Evolutionary conservation across 92 coral and sea anemone genomes (phyloP), one percentile per base, ranked within the genome.

Genomic region (Hydrozoanthus gracilis): DNA sequence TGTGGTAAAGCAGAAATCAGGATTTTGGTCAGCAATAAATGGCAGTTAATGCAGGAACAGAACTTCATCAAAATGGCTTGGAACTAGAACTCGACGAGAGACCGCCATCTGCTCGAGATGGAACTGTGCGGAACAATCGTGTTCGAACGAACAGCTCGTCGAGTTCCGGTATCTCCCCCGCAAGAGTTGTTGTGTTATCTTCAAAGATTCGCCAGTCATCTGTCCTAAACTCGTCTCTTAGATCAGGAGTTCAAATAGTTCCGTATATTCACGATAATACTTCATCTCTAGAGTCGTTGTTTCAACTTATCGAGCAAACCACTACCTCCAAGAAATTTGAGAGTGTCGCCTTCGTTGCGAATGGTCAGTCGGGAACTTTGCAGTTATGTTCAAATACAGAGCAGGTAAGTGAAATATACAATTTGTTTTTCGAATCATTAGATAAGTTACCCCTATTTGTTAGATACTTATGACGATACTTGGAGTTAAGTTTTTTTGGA

Each of bases 201-300:
- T 97, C 99, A 12, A 97, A 97, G 89, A 91, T 97, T n/a, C 93
- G 99, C 52, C 98, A 97, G 45, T 90, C 98, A 60, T 51, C 98
- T 10, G 92, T 91, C 48, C 87, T 97, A 12, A 87, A 92, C 69
- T 69, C 97, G 51, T 93, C 99, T 5, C 93, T 92, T 6, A 86
- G 89, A 54, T 78, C 90, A 11, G 96, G 97, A 20, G 98, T 95
- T 20, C 83, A 82, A 11, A 86, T 97, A 18, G 82, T 93, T 27
- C 93, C 95, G 16, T 97, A 93, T 78, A 91, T 92, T 86, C 93
- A 92, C 83, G 99, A 97, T 62, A 90, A 79, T 18, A 87, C 93
- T 18, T 89, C 93, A 10, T 75, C 85, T 17, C 68, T 97, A 45
- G 95, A 97, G 9, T 89, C 94, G 9, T 87, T 97, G 11, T 92